phyloP scores from a whole-genome alignment of 2,888 invertebrate genomes.

The Augiades crinisus region DNA sequence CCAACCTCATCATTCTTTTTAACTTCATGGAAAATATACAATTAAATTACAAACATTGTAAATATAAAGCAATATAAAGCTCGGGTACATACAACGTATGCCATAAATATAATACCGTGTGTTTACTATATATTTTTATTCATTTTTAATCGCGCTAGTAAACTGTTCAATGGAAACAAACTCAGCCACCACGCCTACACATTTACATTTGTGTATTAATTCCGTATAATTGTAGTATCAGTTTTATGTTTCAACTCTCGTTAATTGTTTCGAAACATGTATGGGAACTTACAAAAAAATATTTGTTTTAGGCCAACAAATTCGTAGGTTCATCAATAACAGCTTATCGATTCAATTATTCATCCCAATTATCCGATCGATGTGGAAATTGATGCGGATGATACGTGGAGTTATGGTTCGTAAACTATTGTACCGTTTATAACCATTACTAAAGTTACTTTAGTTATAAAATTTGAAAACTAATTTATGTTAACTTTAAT shows the following conservation, averaged over 20 bases:
- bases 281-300: conserved; percentile 3
- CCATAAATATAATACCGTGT: too few relatives aligned
- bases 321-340: not conserved
- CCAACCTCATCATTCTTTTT: too few relatives aligned
- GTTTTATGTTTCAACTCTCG: conserved; percentile 47
- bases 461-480: too few relatives aligned
- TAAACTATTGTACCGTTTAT: too few relatives aligned
- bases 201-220: conserved; percentile 55
- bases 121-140: too few relatives aligned
- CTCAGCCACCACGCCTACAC: conserved; percentile 52
- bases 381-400: not conserved
- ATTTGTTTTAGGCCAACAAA: conserved; percentile 1
- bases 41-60: too few relatives aligned
- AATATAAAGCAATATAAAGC: too few relatives aligned
- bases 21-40: too few relatives aligned
- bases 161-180: conserved; percentile 45
- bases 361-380: not conserved
- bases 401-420: not conserved
- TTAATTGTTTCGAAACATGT: conserved; percentile 50
- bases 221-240: conserved; percentile 55
- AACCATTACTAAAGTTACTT: too few relatives aligned
- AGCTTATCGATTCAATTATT: conserved; percentile 2
- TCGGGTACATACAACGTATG: too few relatives aligned
- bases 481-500: too few relatives aligned
- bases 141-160: too few relatives aligned